Base-by-base conservation (phyloP, 2,113 vertebrate genomes). In the Vidua chalybeata region DNA sequence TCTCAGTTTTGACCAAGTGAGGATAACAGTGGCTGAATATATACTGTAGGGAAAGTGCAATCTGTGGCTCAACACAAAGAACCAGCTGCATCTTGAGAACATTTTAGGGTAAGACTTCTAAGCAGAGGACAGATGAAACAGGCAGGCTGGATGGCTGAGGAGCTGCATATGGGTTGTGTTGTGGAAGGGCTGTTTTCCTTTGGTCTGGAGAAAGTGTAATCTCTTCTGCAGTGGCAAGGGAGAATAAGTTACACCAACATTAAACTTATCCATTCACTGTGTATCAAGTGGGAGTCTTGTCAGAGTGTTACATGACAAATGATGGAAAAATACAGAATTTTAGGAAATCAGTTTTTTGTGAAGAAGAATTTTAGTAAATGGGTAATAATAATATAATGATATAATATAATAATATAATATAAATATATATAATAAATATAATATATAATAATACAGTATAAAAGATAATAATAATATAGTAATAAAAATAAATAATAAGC, bases 111-210 rank as follows among this genome's bases (percentile, higher is more conserved):
- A 39, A 72, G 79, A 43, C 28, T 26, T 56, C 22, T 15, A 45
- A 72, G 73, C 35, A 67, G 45, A 68, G 33, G 39, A 20, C 13
- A 10, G 26, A 20, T 48, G 28, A 69, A 77, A 28, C n/a, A 66
- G 37, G 10, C 39, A 52, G 12, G 37, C 24, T 66, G 31, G 45
- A 21, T 19, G 6, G 33, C 10, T 51, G 69, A 72, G 69, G 43
- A 35, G 18, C 52, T 77, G 51, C 48, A 39, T 69, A 35, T 12
- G 13, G 5, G 19, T 54, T 43, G 11, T 0, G 0, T 35, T 84
- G 59, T 27, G 21, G 45, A 81, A 80, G 62, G 75, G 9, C 20
- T 18, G 11, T 46, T 62, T 86, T 28, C 23, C 18, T 68, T 37
- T 7, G 11, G 22, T 69, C 41, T 78, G 45, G 43, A 39, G 6